phyloP scores from a whole-genome alignment of 2,113 vertebrate genomes.

The Nettapus auritus region DNA sequence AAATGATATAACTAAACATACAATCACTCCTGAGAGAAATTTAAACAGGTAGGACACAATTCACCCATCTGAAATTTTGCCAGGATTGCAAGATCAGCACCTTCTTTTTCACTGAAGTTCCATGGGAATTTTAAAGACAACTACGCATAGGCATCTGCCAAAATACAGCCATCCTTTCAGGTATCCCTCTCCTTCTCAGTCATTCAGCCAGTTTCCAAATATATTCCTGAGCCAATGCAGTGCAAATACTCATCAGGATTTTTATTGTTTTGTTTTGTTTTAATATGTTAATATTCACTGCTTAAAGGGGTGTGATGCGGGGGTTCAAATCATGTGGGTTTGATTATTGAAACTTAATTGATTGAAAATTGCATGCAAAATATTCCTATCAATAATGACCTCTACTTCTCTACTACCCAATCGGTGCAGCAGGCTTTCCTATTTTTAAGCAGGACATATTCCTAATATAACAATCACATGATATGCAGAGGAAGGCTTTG shows the following conservation, averaged over 20 bases:
- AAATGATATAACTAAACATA: not conserved
- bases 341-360: not conserved
- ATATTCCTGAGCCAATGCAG: not conserved
- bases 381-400: slow-evolving; percentile 3
- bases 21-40: not conserved
- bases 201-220: not conserved
- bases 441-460: slow-evolving; percentile 36
- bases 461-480: slow-evolving; percentile 1
- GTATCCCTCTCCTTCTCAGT: not conserved
- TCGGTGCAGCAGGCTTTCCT: not conserved
- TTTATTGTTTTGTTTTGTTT: not conserved
- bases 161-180: not conserved
- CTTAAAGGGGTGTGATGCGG: not conserved
- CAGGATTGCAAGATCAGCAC: not conserved
- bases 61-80: not conserved
- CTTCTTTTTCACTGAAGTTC: not conserved
- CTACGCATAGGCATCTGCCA: not conserved
- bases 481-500: slow-evolving; percentile 4
- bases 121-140: not conserved
- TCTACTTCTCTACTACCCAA: not conserved
- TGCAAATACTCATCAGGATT: not conserved
- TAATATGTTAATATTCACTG: not conserved
- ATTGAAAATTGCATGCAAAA: slow-evolving; percentile 5
- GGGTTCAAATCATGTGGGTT: not conserved
- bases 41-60: not conserved